A percentile compares a stretch with the other conserved stretches of the same genome.
These are phyloP conservation scores for Papilio dardanus DNA, from an alignment of 1,140 invertebrate species.

Conservation along the genomic window DNA sequence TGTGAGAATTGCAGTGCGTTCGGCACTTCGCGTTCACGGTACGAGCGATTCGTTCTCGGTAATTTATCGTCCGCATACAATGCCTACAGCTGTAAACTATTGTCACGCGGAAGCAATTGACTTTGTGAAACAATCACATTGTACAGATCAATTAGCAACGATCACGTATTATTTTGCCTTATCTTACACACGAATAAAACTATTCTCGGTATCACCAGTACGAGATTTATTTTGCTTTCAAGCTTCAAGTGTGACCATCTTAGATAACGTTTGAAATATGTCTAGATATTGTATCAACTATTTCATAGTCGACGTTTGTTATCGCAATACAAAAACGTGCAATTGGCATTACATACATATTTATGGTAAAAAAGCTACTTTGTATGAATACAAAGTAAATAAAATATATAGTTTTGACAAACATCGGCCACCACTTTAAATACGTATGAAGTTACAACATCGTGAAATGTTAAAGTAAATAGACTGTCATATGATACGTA, in stretches of 20 bases:
- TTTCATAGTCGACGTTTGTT: not conserved
- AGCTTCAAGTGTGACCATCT: conserved; percentile 32
- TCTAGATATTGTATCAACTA: conserved; percentile 29
- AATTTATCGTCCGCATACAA: conserved; percentile 29
- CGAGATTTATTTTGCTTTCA: conserved; percentile 16
- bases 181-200: conserved; percentile 16
- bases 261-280: conserved; percentile 30
- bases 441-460: conserved; percentile 17
- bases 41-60: conserved; percentile 27
- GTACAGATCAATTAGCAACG: conserved; percentile 28
- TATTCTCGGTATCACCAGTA: not conserved
- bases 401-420: not conserved
- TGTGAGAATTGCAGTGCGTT: conserved; percentile 19
- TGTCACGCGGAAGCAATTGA: conserved; percentile 26
- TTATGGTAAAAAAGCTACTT: not conserved
- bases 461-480: not conserved
- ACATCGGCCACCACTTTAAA: not conserved
- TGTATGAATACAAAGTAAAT: not conserved
- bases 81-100: conserved; percentile 28
- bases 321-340: not conserved
- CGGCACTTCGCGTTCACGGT: not conserved
- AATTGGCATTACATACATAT: not conserved
- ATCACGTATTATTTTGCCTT: conserved; percentile 1
- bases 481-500: conserved; percentile 7
- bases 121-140: conserved; percentile 29